Percentiles rank a stretch among this genome's conserved stretches.
Conservation (phyloP, 2,797 vertebrate species). For the Argya squamiceps region DNA sequence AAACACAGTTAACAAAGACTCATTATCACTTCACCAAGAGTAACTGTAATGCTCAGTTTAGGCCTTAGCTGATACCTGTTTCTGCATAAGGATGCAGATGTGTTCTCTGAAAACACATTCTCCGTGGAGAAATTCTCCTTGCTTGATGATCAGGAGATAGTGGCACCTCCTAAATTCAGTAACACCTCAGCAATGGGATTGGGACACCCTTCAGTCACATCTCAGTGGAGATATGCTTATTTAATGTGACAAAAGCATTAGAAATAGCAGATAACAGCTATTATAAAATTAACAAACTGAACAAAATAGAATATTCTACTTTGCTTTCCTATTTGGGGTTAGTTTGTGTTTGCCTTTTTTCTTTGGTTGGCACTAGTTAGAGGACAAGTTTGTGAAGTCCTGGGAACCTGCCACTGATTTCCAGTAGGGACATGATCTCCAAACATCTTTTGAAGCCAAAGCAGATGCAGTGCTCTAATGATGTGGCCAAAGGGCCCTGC, state of each 20-base stretch:
- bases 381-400: background rate
- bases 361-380: background rate
- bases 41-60: background rate
- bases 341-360: background rate
- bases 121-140: background rate
- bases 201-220: background rate
- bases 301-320: background rate
- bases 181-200: background rate
- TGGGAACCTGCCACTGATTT: background rate
- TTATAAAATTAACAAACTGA: background rate
- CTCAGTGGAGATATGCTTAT: background rate
- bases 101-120: background rate
- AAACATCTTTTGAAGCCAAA: background rate
- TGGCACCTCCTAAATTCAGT: background rate
- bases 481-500: background rate
- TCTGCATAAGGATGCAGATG: background rate
- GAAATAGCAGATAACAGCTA: background rate
- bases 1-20: background rate
- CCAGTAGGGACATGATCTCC: fast-evolving
- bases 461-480: background rate
- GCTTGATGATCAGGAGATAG: background rate
- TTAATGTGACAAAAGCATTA: background rate
- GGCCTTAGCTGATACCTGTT: background rate
- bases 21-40: background rate
- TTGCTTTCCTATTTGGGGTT: background rate